Evolutionary conservation across 2,797 vertebrate genomes (phyloP), one percentile per base, ranked within the genome.

Genomic region (Halcyon leucocephala): DNA sequence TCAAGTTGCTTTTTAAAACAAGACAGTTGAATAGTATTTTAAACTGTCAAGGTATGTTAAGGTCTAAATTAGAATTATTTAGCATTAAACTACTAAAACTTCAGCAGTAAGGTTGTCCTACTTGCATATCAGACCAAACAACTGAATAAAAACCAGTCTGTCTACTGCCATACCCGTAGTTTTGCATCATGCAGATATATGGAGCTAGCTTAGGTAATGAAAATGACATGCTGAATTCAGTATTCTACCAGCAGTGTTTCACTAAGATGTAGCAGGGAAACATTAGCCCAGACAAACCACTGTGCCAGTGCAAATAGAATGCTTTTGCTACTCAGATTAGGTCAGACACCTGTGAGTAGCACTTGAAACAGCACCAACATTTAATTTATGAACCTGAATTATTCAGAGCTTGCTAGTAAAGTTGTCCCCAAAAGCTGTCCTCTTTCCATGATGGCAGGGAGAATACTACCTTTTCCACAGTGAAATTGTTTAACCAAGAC

Each of bases 161-260:
- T 10, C 60, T 33, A 5, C n/a, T 20, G 17, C 6, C 19, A 1
- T 1, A 1, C 16, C 8, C 1, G 13, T 21, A 49, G 19, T 16
- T 55, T n/a, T 6, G 10, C 10, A 29, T 11, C 24, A 13, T 6
- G 6, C 54, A 70, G 71, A 18, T 14, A 5, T 0, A 8, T 0
- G 9, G 62, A 61, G 24, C 20, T 79, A 46, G 12, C 54, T 77
- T 15, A 19, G 54, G 64, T 73, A 85, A 46, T 41, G 54, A 42
- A 84, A 76, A 44, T 1, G 3, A 2, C 35, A 7, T 5, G 8
- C 42, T 6, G 13, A 62, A 52, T 11, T 42, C 64, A 33, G 7
- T 6, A 14, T 69, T 72, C 20, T 33, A 66, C 26, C 12, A 20
- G 4, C 31, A 31, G 4, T 2, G 29, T 12, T 51, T n/a, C 28